A percentile compares a stretch with the other conserved stretches of the same genome.
Evolutionary conservation across 2,113 vertebrate genomes (phyloP).

Genomic region (Elephantulus edwardii): DNA sequence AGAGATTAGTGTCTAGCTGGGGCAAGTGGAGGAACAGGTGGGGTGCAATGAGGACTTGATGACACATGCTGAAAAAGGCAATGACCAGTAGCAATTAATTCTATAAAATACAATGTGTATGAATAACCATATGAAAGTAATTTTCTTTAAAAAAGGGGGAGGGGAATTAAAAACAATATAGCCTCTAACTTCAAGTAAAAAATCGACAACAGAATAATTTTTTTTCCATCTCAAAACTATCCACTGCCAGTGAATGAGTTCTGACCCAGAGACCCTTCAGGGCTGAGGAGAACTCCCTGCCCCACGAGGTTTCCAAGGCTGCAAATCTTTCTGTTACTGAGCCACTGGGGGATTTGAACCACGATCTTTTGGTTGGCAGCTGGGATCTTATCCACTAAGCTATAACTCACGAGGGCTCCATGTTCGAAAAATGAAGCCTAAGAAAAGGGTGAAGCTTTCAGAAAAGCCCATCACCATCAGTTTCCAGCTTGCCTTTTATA

Average conservation of each 20-base stretch:
- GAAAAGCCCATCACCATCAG: neutral
- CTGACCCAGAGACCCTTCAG: neutral
- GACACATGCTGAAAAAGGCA: too few species aligned
- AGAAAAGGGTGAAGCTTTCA: too few species aligned
- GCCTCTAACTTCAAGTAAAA: neutral
- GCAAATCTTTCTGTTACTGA: neutral
- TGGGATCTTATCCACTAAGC: neutral
- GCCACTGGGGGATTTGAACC: neutral
- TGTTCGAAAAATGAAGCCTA: neutral
- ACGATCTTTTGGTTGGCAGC: neutral
- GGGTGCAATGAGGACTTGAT: too few species aligned
- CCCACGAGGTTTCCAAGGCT: neutral
- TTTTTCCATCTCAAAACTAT: neutral
- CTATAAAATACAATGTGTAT: too few species aligned
- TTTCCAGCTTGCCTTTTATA: neutral
- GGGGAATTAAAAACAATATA: too few species aligned
- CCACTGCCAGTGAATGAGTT: neutral
- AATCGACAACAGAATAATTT: neutral
- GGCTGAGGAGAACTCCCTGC: neutral
- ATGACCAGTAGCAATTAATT: too few species aligned
- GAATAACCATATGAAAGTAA: too few species aligned
- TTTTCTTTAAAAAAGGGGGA: too few species aligned
- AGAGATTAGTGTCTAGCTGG: too few species aligned
- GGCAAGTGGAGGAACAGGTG: too few species aligned
- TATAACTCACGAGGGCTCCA: neutral